Evolutionary conservation across 2,113 vertebrate genomes (phyloP), one percentile per base, ranked within the genome.

Genomic region (Azemiops feae): DNA sequence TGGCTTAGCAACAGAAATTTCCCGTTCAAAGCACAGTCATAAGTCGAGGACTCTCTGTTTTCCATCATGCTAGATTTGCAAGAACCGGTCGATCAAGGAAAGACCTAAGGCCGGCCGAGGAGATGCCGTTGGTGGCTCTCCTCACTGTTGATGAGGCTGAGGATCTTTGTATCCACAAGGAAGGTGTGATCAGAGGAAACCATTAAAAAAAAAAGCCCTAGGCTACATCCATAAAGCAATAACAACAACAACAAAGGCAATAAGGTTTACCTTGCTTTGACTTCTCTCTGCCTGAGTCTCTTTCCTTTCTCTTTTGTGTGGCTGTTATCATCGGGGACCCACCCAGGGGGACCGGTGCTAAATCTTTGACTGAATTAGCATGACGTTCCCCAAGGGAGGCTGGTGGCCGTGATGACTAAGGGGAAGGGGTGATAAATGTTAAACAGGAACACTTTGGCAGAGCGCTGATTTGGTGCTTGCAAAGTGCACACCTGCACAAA

Each of bases 391-490:
- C 96, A 0, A 0, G 94, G 93, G 96, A 96, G 91, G 92, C 92
- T 94, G 92, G 94, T 91, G 85, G 96, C 92, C 92, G 92, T 96
- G 97, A 97, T 97, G 96, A 97, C 95, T 96, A 96, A 97, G 96
- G 97, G 97, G 93, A 97, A 97, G 96, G 95, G 96, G 96, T 97
- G 96, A 98, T 98, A 97, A 97, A 97, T 97, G 96, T 97, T 97
- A 98, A 98, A 97, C 96, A 96, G 96, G 97, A 96, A 97, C 96
- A 95, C 95, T 97, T 97, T 97, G 93, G 94, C 96, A 97, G 96
- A 97, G 96, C 97, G 97, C 97, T 97, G 97, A 97, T 97, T 97
- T 96, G 96, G 95, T 96, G 94, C 97, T 97, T 97, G 96, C 96
- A 96, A 96, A 96, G 95, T 92, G 95, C 3, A 43, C 96, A 97